Evolutionary conservation across 1,140 invertebrate species (phyloP).

Genomic region (Drosophila pruinosa): DNA sequence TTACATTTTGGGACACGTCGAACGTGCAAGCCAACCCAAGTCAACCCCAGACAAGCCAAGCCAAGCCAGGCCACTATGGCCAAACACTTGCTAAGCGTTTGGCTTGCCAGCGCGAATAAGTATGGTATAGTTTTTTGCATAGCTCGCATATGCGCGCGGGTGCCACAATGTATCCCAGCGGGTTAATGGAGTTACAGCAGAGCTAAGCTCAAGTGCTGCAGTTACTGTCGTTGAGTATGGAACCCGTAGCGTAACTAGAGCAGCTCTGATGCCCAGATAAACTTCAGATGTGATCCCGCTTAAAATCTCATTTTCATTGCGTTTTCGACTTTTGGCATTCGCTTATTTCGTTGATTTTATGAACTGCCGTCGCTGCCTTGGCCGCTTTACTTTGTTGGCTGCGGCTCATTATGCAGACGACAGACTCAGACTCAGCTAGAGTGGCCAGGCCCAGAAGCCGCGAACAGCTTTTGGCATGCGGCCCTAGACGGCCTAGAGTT

Average conservation of each 20-base stretch:
- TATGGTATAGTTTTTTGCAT: slow-evolving; percentile 46
- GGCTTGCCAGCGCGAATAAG: slow-evolving; percentile 30
- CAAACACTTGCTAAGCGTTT: slow-evolving; percentile 34
- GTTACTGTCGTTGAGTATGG: neutral
- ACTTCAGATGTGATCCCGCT: slow-evolving; percentile 47
- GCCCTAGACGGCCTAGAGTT: slow-evolving; percentile 50
- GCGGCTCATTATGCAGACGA: slow-evolving; percentile 66
- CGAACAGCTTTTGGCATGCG: slow-evolving; percentile 57
- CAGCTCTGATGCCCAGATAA: slow-evolving; percentile 27
- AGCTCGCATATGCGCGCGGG: slow-evolving; percentile 24
- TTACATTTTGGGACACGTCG: slow-evolving; percentile 51
- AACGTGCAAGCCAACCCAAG: slow-evolving; percentile 20
- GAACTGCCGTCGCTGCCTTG: slow-evolving; percentile 55
- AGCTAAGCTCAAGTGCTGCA: slow-evolving; percentile 40
- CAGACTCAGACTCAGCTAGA: neutral
- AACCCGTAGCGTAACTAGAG: neutral
- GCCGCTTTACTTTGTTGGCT: slow-evolving; percentile 53
- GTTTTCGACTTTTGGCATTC: slow-evolving; percentile 57
- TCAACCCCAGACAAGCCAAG: slow-evolving; percentile 18
- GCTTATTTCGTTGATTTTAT: slow-evolving; percentile 54
- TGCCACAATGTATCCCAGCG: slow-evolving; percentile 38
- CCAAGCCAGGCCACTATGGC: slow-evolving; percentile 5
- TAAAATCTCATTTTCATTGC: slow-evolving; percentile 49
- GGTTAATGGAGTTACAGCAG: slow-evolving; percentile 50
- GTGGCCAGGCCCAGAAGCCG: neutral